These are phyloP conservation scores for Tragelaphus buxtoni DNA, from an alignment of 2,113 vertebrate genomes.

Conservation along the genomic window DNA sequence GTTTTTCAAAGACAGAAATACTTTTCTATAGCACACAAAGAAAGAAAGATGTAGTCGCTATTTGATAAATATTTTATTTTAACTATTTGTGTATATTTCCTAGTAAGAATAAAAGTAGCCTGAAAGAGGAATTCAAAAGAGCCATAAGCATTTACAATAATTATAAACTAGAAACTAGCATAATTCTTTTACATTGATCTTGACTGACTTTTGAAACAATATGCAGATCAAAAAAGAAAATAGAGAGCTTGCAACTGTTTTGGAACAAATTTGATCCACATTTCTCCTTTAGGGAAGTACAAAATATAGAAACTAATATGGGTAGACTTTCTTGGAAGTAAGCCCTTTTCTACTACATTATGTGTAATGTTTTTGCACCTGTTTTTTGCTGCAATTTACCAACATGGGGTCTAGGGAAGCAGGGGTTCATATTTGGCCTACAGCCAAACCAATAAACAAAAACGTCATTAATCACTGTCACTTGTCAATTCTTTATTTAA, in stretches of 20 bases:
- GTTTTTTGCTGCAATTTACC: constrained; percentile 66
- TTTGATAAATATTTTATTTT: not conserved
- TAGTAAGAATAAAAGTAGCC: not conserved
- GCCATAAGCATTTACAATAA: not conserved
- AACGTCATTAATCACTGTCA: constrained; percentile 76
- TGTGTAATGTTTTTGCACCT: constrained; percentile 62
- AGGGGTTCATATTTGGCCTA: constrained; percentile 40
- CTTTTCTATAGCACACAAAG: not conserved
- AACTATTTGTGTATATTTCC: not conserved
- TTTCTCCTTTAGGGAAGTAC: constrained; percentile 38
- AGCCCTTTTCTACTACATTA: constrained; percentile 46
- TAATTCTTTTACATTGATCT: constrained; percentile 31
- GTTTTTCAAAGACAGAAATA: constrained; percentile 27
- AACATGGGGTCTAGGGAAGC: constrained; percentile 48
- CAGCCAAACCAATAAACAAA: constrained; percentile 56
- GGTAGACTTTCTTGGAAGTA: constrained; percentile 50
- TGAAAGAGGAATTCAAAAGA: not conserved
- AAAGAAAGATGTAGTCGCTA: not conserved
- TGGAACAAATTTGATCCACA: constrained; percentile 35
- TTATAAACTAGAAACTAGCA: constrained; percentile 4
- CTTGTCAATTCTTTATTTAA: constrained; percentile 75
- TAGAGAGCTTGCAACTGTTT: not conserved
- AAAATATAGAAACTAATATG: constrained; percentile 13
- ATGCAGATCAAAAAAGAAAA: not conserved
- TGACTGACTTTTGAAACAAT: constrained; percentile 25